A percentile compares a stretch with the other conserved stretches of the same genome.
Conservation (phyloP, 2,113 vertebrate species). For the Apus apus region DNA sequence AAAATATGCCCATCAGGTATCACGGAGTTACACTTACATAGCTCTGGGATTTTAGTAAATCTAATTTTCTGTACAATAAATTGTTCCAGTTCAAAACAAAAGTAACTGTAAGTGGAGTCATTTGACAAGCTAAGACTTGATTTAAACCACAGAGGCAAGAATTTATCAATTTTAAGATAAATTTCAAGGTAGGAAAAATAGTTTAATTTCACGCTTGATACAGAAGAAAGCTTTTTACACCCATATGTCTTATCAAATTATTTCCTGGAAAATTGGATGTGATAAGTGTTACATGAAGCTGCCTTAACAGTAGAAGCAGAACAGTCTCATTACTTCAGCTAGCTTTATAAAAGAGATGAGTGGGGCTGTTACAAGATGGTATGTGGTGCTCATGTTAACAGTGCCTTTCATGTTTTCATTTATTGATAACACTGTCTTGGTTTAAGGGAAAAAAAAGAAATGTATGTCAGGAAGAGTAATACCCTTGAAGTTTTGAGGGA, state of each 20-base stretch:
- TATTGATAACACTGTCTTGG: not conserved
- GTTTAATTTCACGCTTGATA: conserved; percentile 16
- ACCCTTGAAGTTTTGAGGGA: not conserved
- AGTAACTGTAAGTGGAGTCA: not conserved
- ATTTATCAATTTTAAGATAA: conserved; percentile 16
- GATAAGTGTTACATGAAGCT: not conserved
- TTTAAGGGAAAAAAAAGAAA: not conserved
- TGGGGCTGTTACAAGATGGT: not conserved
- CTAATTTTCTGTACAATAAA: not conserved
- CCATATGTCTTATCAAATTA: not conserved
- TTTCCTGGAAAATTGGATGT: conserved; percentile 20
- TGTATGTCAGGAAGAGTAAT: not conserved
- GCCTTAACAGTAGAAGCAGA: not conserved
- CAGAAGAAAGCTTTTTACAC: conserved; percentile 13
- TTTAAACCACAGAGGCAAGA: not conserved
- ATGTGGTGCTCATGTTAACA: not conserved
- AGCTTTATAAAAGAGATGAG: not conserved
- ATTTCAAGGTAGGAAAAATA: conserved; percentile 21
- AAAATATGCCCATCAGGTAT: not conserved
- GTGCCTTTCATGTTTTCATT: not conserved
- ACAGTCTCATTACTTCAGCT: not conserved
- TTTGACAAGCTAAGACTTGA: not conserved
- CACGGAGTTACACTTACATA: not conserved
- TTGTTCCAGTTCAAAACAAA: not conserved
- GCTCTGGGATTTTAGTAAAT: not conserved